These are phyloP conservation scores for Acropternis orthonyx DNA, from an alignment of 2,797 vertebrate species.

Conservation along the genomic window DNA sequence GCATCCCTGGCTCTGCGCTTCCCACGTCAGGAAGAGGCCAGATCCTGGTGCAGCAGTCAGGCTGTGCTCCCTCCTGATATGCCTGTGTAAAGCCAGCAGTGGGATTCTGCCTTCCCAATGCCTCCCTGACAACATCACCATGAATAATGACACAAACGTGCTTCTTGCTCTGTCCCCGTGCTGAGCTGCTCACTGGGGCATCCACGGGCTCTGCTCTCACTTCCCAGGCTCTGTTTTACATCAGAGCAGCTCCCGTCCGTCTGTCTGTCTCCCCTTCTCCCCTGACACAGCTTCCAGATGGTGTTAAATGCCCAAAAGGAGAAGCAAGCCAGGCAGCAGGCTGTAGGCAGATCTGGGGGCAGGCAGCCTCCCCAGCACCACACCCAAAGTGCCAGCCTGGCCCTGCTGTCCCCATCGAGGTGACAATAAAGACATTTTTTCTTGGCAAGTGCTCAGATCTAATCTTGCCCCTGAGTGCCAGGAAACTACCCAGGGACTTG, in stretches of 20 bases:
- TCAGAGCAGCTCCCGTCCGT: not conserved
- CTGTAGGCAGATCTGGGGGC: not conserved
- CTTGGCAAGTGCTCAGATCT: not conserved
- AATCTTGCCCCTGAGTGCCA: not conserved
- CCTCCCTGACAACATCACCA: not conserved
- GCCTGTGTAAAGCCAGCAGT: not conserved
- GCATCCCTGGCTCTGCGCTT: not conserved
- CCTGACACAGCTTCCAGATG: not conserved
- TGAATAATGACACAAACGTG: slow-evolving; percentile 15
- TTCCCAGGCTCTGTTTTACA: not conserved
- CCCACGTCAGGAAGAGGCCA: accelerated
- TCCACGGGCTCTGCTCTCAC: not conserved
- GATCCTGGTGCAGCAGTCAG: accelerated
- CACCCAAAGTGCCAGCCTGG: not conserved
- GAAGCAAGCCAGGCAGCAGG: not conserved
- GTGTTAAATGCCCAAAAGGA: not conserved
- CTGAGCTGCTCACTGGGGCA: not conserved
- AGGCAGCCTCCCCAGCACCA: not conserved
- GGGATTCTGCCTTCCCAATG: not conserved
- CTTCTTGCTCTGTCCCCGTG: not conserved
- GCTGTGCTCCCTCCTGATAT: accelerated
- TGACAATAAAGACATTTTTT: slow-evolving; percentile 40
- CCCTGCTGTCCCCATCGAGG: not conserved
- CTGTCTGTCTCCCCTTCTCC: not conserved
- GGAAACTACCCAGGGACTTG: not conserved